Percentiles rank a stretch among this genome's conserved stretches.
Conservation (phyloP, 2,888 invertebrate species). For the Eristalinus sepulchralis region DNA sequence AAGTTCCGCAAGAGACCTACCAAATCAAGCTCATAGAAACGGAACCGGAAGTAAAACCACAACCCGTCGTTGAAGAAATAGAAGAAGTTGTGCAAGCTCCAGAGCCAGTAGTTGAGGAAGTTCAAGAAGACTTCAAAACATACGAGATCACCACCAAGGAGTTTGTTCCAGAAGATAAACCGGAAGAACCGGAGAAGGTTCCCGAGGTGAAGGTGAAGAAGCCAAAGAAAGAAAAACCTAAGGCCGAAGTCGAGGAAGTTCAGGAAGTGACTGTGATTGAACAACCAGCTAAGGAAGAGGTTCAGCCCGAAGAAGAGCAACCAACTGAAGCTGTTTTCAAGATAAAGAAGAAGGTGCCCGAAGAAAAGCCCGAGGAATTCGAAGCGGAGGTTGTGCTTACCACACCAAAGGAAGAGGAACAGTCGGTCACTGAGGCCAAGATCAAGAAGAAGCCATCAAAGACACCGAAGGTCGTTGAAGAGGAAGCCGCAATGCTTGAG, state of each 20-base stretch:
- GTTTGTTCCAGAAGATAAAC: slow-evolving; percentile 73
- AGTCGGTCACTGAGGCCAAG: slow-evolving; percentile 67
- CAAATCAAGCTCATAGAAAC: slow-evolving; percentile 76
- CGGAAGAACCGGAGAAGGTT: slow-evolving; percentile 69
- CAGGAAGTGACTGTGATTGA: slow-evolving; percentile 56
- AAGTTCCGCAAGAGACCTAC: slow-evolving; percentile 70
- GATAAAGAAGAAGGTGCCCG: slow-evolving; percentile 73
- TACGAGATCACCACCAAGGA: slow-evolving; percentile 75
- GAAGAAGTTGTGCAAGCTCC: slow-evolving; percentile 64
- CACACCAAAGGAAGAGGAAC: slow-evolving; percentile 75
- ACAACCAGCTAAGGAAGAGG: slow-evolving; percentile 68
- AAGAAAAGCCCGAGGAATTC: slow-evolving; percentile 76
- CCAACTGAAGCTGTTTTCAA: slow-evolving; percentile 70
- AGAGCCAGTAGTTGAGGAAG: slow-evolving; percentile 69
- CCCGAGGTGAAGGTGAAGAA: slow-evolving; percentile 74
- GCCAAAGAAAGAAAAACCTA: slow-evolving; percentile 68
- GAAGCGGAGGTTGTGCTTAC: slow-evolving; percentile 75
- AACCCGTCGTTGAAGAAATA: slow-evolving; percentile 73
- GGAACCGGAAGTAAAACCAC: slow-evolving; percentile 73
- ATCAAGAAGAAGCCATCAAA: slow-evolving; percentile 70
- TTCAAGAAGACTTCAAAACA: slow-evolving; percentile 72
- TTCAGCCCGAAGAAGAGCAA: slow-evolving; percentile 70
- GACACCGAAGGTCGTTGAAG: slow-evolving; percentile 66
- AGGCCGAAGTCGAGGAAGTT: slow-evolving; percentile 52
- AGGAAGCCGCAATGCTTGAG: slow-evolving; percentile 68